Evolutionary conservation across 2,888 invertebrate genomes (phyloP), one percentile per base, ranked within the genome.

Genomic region (Aphodius granarius): DNA sequence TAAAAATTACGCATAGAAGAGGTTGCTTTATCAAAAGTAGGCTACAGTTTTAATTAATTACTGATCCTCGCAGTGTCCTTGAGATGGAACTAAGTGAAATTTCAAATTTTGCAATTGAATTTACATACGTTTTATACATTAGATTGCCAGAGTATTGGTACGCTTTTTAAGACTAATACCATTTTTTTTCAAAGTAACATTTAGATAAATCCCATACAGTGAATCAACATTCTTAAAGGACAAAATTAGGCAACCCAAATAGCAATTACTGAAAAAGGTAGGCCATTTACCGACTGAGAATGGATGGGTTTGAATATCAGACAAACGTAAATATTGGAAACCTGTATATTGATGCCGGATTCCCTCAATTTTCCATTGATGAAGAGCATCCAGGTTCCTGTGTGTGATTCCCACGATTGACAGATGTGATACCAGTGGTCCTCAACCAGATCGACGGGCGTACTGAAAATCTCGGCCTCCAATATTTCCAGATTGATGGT

Each of bases 401-500:
- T 87, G 74, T 87, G 87, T 0, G 91, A 89, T 78, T 91, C 91
- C 89, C 92, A 93, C 68, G 92, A 92, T 78, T 92, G 86, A 79
- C 93, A 93, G 17, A 93, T 84, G 83, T 93, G 92, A 71, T 91
- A 89, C 93, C 93, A 93, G 4, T 88, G 88, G 80, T 88, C 81
- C 88, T 86, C 86, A 16, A 80, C 77, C 23, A 87, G 76, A 63
- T 89, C 87, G 0, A 91, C 87, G 0, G 86, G 84, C 4, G 88
- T 83, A 66, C 84, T 87, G 21, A 91, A 88, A n/a, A 90, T 85
- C 18, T 86, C 85, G 73, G 84, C 84, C 63, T 88, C 89, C 66
- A 89, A 89, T 78, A 94, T 90, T 82, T 90, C 89, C 72, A 92
- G 81, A 79, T 89, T 90, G 73, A 92, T 85, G 76, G 87, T 84